Percentiles rank a stretch among this genome's conserved stretches.
Conservation (phyloP, 1,140 invertebrate genomes). For the Brachionus koreanus region DNA sequence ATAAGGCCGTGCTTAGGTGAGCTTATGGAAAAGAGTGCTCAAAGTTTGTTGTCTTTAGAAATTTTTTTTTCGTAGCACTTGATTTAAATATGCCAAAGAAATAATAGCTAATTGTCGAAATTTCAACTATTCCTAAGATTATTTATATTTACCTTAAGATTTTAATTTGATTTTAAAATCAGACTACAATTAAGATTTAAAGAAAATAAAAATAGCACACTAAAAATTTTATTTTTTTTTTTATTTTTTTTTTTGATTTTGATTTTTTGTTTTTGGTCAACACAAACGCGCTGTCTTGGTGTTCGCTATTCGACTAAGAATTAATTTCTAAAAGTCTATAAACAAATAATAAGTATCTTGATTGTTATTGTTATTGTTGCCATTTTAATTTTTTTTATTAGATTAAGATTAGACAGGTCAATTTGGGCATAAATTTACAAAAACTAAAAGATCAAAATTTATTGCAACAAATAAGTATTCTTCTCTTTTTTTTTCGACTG, state of each 20-base stretch:
- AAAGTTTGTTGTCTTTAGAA: slow-evolving; percentile 34
- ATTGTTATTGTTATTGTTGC: slow-evolving; percentile 9
- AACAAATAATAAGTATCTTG: slow-evolving; percentile 10
- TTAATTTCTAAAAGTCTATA: slow-evolving; percentile 17
- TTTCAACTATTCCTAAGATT: slow-evolving; percentile 9
- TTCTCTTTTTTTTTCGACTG: not conserved
- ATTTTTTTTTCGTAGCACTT: not conserved
- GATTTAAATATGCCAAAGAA: slow-evolving; percentile 3
- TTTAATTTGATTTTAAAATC: slow-evolving; percentile 27
- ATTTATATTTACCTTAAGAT: slow-evolving; percentile 40
- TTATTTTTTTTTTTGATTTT: not conserved
- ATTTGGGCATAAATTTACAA: slow-evolving; percentile 30
- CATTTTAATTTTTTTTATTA: not conserved
- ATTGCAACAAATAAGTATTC: not conserved
- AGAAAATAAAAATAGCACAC: slow-evolving; percentile 31
- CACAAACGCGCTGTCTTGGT: not conserved
- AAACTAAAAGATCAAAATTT: slow-evolving; percentile 13
- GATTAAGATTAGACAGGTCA: slow-evolving; percentile 34
- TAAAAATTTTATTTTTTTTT: not conserved
- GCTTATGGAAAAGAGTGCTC: slow-evolving; percentile 11
- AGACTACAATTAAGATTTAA: slow-evolving; percentile 37
- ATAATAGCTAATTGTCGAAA: not conserved
- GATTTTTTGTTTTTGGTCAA: not conserved
- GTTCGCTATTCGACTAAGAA: not conserved
- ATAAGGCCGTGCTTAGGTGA: not conserved